phyloP scores from a whole-genome alignment of 2,888 invertebrate species.

The Galeruca laticollis region DNA sequence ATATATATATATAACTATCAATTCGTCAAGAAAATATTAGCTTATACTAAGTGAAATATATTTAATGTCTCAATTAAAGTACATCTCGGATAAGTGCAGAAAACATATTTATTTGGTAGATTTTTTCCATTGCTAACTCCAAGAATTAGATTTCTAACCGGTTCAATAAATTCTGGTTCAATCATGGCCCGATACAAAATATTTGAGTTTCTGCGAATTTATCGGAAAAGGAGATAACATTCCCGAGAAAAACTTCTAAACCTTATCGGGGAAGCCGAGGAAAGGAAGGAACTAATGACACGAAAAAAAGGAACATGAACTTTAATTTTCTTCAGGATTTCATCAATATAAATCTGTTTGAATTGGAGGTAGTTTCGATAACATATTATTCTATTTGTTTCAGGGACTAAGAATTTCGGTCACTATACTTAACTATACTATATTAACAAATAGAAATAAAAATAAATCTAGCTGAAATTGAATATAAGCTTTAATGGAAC shows the following conservation, averaged over 20 bases:
- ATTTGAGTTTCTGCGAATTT: slow-evolving; percentile 50
- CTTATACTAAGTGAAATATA: no score
- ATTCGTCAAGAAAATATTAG: no score
- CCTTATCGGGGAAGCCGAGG: slow-evolving; percentile 49
- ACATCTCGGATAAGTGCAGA: slow-evolving; percentile 3
- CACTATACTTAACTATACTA: not conserved
- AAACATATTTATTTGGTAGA: slow-evolving; percentile 24
- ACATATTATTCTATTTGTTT: slow-evolving; percentile 56
- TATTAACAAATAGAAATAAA: no score
- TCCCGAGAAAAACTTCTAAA: slow-evolving; percentile 47
- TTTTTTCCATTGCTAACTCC: slow-evolving; percentile 36
- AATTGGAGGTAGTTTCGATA: slow-evolving; percentile 60
- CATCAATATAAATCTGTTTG: slow-evolving; percentile 65
- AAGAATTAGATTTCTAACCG: slow-evolving; percentile 44
- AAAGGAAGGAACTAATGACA: slow-evolving; percentile 52
- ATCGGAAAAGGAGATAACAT: slow-evolving; percentile 46
- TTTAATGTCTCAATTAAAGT: not conserved
- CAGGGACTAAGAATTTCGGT: slow-evolving; percentile 9
- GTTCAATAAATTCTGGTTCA: slow-evolving; percentile 48
- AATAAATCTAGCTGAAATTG: no score
- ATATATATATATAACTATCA: no score
- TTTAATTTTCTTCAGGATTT: slow-evolving; percentile 65
- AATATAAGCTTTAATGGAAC: no score
- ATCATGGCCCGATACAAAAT: slow-evolving; percentile 50
- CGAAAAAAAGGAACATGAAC: slow-evolving; percentile 59